Base-by-base conservation (phyloP, 2,113 vertebrate genomes). In the Pterocles burchelli region DNA sequence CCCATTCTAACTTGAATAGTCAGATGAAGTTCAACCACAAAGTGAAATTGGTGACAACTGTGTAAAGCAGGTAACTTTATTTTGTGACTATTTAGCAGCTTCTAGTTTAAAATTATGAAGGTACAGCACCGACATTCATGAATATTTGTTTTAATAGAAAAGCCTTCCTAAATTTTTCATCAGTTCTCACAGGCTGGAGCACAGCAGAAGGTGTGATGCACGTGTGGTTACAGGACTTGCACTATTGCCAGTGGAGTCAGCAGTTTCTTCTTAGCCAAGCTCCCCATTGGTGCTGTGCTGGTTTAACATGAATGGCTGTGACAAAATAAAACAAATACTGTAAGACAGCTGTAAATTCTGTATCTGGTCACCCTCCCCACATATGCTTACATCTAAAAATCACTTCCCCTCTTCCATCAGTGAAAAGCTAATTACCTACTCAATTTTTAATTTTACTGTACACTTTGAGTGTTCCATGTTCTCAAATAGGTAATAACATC, bases 61-160 rank as follows among this genome's bases (percentile, higher is more conserved):
- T 20, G 11, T 66, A 84, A 88, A 96, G 79, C 43, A 78, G 13
- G 4, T 54, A 48, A 33, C 66, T 93, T 97, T 96, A 95, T 95
- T 97, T 49, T 54, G 55, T 66, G 72, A 79, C 46, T 74, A 28
- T 88, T 91, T 41, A 90, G 62, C 36, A 77, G 57, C 13, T 59
- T 91, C 28, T 36, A 61, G 74, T 28, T 61, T 82, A 71, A 85
- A 89, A 57, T 88, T 65, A 76, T n/a, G 34, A 34, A 63, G 25
- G 31, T 88, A 59, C 19, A 72, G 66, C 61, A 89, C 11, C 25
- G 57, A 91, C 46, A 66, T 76, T 59, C 34, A 92, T n/a, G 29
- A 91, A 78, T 17, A 58, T 43, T 70, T 82, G 24, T 48, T 91
- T 62, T 55, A 80, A 89, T 12, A 55, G 71, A 88, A 85, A 86